Conservation (phyloP, 2,797 vertebrate genomes). For the Bufotes viridis region DNA sequence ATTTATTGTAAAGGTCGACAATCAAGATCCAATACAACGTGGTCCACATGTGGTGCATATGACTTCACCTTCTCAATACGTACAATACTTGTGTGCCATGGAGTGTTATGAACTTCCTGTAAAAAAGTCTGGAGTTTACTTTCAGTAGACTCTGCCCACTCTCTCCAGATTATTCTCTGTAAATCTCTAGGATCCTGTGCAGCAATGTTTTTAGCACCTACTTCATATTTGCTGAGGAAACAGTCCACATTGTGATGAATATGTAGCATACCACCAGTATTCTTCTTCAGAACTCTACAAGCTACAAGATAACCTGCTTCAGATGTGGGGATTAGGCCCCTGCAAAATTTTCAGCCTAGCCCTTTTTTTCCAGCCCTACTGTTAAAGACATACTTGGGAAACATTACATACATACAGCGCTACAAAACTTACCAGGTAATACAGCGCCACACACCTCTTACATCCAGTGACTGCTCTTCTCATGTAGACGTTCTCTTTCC, state of each 20-base stretch:
- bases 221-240: background rate
- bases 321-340: slow-evolving; percentile 88
- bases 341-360: too few relatives aligned
- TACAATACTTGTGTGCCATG: slow-evolving; percentile 79
- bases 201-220: background rate
- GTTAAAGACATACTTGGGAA: too few relatives aligned
- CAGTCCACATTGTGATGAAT: slow-evolving; percentile 91
- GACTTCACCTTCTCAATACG: slow-evolving; percentile 88
- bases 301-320: slow-evolving; percentile 86
- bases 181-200: accelerated
- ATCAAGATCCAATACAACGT: slow-evolving; percentile 89
- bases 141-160: slow-evolving; percentile 80
- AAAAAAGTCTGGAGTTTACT: slow-evolving; percentile 74
- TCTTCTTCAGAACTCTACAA: slow-evolving; percentile 82
- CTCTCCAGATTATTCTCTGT: slow-evolving; percentile 74
- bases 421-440: too few relatives aligned
- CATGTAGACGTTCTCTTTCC: too few relatives aligned
- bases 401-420: too few relatives aligned
- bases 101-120: slow-evolving; percentile 70
- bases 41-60: slow-evolving; percentile 88
- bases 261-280: slow-evolving; percentile 85
- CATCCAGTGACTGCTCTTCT: too few relatives aligned
- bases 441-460: too few relatives aligned
- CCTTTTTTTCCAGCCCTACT: too few relatives aligned
- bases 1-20: slow-evolving; percentile 77